These are phyloP conservation scores for Ptiloglossa arizonensis DNA, from an alignment of 1,140 invertebrate species.

Conservation along the genomic window DNA sequence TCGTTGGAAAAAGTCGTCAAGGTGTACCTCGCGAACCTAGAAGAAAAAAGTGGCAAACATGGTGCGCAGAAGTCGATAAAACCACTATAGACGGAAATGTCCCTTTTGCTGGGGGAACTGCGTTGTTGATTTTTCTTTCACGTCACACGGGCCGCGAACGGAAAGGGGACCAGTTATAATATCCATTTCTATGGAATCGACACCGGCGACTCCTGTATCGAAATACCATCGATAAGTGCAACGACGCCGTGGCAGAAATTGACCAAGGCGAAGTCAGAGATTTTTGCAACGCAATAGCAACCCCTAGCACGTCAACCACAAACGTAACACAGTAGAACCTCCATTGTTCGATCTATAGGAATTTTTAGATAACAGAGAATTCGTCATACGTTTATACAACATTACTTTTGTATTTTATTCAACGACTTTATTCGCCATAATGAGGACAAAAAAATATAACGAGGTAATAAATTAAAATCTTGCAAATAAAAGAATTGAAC, in stretches of 20 bases:
- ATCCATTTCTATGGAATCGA: constrained; percentile 12
- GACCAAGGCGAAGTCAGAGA: not conserved
- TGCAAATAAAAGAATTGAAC: no score
- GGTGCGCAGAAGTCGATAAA: not conserved
- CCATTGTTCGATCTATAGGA: no score
- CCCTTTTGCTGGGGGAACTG: not conserved
- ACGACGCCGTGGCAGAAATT: not conserved
- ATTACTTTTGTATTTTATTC: no score
- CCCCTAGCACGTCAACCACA: no score
- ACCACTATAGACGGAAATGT: not conserved
- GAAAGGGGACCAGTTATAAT: not conserved
- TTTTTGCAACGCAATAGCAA: no score
- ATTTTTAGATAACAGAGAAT: no score
- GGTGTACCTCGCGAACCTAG: not conserved
- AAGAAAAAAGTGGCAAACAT: not conserved
- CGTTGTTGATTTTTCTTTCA: not conserved
- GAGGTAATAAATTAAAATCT: no score
- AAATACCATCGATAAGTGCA: not conserved
- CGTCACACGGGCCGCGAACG: not conserved
- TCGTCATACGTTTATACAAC: no score
- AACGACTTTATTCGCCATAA: no score
- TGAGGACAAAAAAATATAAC: no score
- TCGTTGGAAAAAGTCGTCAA: not conserved
- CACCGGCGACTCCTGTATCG: not conserved
- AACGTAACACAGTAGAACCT: no score